Evolutionary conservation across 2,113 vertebrate genomes (phyloP), one percentile per base, ranked within the genome.

Genomic region (Pica pica): DNA sequence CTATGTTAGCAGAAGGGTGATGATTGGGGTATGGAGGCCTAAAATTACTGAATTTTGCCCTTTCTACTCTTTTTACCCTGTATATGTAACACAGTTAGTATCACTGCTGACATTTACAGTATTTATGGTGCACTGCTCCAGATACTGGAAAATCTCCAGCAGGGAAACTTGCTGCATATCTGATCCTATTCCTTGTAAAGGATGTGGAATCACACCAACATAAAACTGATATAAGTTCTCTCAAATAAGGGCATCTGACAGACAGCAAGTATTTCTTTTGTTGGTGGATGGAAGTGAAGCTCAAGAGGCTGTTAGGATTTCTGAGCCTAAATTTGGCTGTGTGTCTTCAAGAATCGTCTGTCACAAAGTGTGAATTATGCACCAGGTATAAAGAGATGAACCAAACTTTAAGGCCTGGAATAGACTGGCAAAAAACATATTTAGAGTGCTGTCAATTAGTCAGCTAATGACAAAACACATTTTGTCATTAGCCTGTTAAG

Each of bases 131-230:
- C 57, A 79, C 93, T 97, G 79, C 87, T 96, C 74, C 74, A 97
- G 78, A 87, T 91, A 16, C 7, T 77, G 87, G 69, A 96, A 94
- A 81, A 94, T 78, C 39, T 95, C 93, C 93, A 97, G 47, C 3
- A 2, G 56, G 75, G 90, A 96, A 95, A 82, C 74, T 97, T 95
- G 22, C 39, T 96, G 44, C 64, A 65, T 65, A 93, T 88, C 75
- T 95, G 83, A 83, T 92, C 47, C 33, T 71, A 30, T 80, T 94
- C 47, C 82, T 95, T 75, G 63, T 60, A 77, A 60, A 93, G 42
- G 82, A 80, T 41, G 23, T 93, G 71, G 90, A 88, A 57, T 70
- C 22, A 22, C 68, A 88, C 75, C 82, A 90, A 77, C 52, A 44
- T 56, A 94, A 96, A 92, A 86, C 50, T 41, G 37, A 80, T 83